Conservation (phyloP, 2,888 invertebrate genomes). For the Carabus problematicus region DNA sequence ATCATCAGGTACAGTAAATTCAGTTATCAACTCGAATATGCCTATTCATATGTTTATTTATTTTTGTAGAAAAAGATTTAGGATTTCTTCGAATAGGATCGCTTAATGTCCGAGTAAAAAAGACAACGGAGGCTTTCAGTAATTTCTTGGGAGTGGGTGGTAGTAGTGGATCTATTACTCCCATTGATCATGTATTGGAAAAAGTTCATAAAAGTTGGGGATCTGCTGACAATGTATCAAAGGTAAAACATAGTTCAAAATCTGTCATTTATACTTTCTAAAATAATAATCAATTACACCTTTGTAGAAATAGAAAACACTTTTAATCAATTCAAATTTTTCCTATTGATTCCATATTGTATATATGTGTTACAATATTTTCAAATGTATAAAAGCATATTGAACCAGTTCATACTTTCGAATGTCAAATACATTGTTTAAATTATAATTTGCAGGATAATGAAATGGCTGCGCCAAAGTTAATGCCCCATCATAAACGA, state of each 20-base stretch:
- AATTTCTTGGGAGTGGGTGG: slow-evolving; percentile 85
- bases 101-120: slow-evolving; percentile 89
- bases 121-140: slow-evolving; percentile 91
- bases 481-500: slow-evolving; percentile 62
- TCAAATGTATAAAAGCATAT: slow-evolving; percentile 11
- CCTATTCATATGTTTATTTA: slow-evolving; percentile 24
- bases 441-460: slow-evolving; percentile 61
- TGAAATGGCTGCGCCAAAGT: slow-evolving; percentile 79
- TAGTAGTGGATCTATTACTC: slow-evolving; percentile 55
- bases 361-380: not conserved
- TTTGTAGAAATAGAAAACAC: not conserved
- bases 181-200: slow-evolving; percentile 62
- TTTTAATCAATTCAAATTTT: not conserved
- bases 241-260: slow-evolving; percentile 56
- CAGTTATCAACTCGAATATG: not conserved
- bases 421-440: slow-evolving; percentile 11
- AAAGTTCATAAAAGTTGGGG: slow-evolving; percentile 88
- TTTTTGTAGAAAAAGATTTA: slow-evolving; percentile 80
- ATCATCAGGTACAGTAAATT: slow-evolving; percentile 65
- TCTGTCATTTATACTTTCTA: not conserved
- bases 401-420: slow-evolving; percentile 2
- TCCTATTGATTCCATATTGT: not conserved
- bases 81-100: slow-evolving; percentile 92
- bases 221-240: slow-evolving; percentile 85
- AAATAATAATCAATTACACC: not conserved